These are phyloP conservation scores for Urocyon cinereoargenteus DNA, from an alignment of 2,797 vertebrate genomes.

Conservation along the genomic window DNA sequence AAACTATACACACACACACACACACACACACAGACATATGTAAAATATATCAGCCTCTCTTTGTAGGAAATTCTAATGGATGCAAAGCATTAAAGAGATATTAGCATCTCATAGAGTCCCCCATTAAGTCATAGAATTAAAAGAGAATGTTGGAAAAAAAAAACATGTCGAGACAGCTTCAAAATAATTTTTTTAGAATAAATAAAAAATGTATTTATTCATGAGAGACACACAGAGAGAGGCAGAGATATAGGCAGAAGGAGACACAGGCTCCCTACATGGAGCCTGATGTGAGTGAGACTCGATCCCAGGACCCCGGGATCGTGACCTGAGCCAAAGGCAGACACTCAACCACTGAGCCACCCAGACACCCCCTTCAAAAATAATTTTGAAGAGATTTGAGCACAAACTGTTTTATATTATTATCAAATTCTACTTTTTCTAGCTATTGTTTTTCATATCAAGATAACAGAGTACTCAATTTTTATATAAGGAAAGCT, in stretches of 20 bases:
- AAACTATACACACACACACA: too few species aligned
- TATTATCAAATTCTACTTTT: background rate
- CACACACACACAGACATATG: too few species aligned
- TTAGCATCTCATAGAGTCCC: background rate
- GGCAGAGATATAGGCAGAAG: too few species aligned
- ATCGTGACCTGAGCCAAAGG: too few species aligned
- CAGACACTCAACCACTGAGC: too few species aligned
- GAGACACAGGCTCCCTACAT: too few species aligned
- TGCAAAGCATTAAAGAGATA: background rate
- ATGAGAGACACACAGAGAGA: too few species aligned
- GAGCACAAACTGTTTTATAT: background rate
- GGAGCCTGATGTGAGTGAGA: too few species aligned
- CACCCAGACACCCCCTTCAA: background rate
- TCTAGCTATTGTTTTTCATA: background rate
- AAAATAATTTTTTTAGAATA: too few species aligned
- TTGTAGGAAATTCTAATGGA: background rate
- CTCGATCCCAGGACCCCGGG: too few species aligned
- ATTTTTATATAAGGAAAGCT: background rate
- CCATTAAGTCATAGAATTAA: background rate
- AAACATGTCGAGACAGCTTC: too few species aligned
- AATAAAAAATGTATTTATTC: too few species aligned
- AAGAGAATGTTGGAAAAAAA: background rate
- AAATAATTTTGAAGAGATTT: constrained; percentile 28
- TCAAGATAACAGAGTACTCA: background rate
- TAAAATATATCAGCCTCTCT: background rate